phyloP scores from a whole-genome alignment of 2,888 invertebrate species.

The Drosophila antonietae region DNA sequence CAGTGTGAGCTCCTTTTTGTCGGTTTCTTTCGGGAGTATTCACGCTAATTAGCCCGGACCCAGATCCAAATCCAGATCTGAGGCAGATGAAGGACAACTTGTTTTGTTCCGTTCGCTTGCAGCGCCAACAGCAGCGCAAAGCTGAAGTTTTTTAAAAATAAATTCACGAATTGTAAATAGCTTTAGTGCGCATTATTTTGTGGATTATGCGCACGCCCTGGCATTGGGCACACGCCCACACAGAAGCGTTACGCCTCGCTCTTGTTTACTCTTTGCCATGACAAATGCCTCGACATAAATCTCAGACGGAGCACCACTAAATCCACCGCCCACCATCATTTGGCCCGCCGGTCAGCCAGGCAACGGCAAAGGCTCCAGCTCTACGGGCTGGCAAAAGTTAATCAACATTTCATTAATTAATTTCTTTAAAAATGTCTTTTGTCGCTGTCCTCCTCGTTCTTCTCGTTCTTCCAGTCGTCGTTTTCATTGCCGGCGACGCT shows the following conservation, averaged over 20 bases:
- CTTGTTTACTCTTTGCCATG: conserved; percentile 74
- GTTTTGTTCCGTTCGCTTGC: conserved; percentile 9
- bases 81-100: conserved; percentile 37
- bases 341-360: conserved; percentile 35
- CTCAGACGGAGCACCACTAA: conserved; percentile 58
- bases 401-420: conserved; percentile 83
- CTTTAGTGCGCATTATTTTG: conserved; percentile 77
- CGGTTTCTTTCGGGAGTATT: conserved; percentile 52
- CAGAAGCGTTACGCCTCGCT: conserved; percentile 51
- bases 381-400: conserved; percentile 79
- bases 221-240: conserved; percentile 34
- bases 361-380: conserved; percentile 31
- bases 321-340: conserved; percentile 3
- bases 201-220: conserved; percentile 73
- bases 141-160: conserved; percentile 58
- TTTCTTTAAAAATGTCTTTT: conserved; percentile 76
- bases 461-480: conserved; percentile 24
- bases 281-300: conserved; percentile 80
- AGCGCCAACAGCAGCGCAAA: background rate
- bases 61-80: conserved; percentile 57
- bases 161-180: conserved; percentile 76
- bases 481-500: background rate
- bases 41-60: conserved; percentile 73
- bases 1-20: conserved; percentile 2
- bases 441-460: conserved; percentile 36